Evolutionary conservation across 2,888 invertebrate genomes (phyloP), one percentile per base, ranked within the genome.

Genomic region (Drosophila macrospina): DNA sequence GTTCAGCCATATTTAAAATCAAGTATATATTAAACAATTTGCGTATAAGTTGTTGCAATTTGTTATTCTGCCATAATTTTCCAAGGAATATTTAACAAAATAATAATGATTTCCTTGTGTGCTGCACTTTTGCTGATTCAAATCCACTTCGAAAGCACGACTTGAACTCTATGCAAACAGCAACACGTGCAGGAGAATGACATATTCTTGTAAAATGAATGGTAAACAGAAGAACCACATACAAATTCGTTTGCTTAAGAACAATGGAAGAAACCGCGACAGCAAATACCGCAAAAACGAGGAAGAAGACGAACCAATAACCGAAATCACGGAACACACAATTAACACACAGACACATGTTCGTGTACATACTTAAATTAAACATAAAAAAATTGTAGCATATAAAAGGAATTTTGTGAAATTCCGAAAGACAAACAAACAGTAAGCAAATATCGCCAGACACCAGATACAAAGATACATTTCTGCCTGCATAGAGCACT

Each of bases 351-450:
- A 68, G 74, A 74, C 59, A 73, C 55, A 73, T 74, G 69, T 63
- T 62, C 63, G 74, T 68, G 44, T 71, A 67, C 69, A 67, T 64
- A 76, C 82, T 77, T 69, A 82, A 73, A 80, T 77, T 70, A 80
- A 80, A 89, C 86, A 80, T 74, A 24, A 60, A 73, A 85, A 77
- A 86, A 78, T 74, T 83, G 70, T 72, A 74, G 65, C 55, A 67
- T 74, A 87, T 75, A 83, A 83, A 82, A 70, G 78, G 80, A 86
- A 83, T 82, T 83, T 74, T 69, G 72, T 80, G 74, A 87, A 87
- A 86, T 86, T 74, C 88, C 86, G 75, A 82, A 87, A 83, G 60
- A 48, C 80, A 88, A 88, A 80, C 72, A 85, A 51, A 74, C 54
- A 57, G 70, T 60, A 67, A 59, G 69, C 75, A 74, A 73, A 74